phyloP scores from a whole-genome alignment of 2,888 invertebrate genomes.

The Melanostoma mellinum region DNA sequence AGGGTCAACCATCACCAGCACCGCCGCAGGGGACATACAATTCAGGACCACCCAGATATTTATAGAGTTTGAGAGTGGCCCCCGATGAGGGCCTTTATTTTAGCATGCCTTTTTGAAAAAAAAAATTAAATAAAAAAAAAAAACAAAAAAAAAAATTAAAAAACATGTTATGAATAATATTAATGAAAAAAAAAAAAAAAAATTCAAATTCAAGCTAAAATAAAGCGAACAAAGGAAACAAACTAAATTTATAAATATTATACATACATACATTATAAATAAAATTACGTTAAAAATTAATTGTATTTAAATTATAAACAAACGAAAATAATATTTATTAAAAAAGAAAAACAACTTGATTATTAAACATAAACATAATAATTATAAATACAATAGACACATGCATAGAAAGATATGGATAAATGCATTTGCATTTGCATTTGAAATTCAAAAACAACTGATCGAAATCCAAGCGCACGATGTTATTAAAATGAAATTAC shows the following conservation, averaged over 20 bases:
- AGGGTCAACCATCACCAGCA: constrained; percentile 80
- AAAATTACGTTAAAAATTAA: constrained; percentile 70
- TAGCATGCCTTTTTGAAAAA: constrained; percentile 81
- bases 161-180: constrained; percentile 74
- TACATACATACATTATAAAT: constrained; percentile 63
- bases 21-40: constrained; percentile 80
- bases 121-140: constrained; percentile 73
- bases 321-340: constrained; percentile 72
- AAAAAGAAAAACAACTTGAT: constrained; percentile 33
- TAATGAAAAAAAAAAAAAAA: constrained; percentile 55
- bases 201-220: constrained; percentile 76
- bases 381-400: constrained; percentile 35
- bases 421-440: constrained; percentile 37
- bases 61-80: constrained; percentile 82
- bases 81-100: constrained; percentile 81
- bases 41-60: constrained; percentile 82
- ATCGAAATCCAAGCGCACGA: constrained; percentile 63
- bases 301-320: constrained; percentile 70
- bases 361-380: constrained; percentile 52
- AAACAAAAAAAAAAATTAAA: constrained; percentile 55
- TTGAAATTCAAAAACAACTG: constrained; percentile 15
- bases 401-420: constrained; percentile 46
- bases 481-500: constrained; percentile 30
- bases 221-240: constrained; percentile 75
- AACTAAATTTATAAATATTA: constrained; percentile 72